Evolutionary conservation across 2,888 invertebrate species (phyloP).

Genomic region (Keiferia lycopersicella): DNA sequence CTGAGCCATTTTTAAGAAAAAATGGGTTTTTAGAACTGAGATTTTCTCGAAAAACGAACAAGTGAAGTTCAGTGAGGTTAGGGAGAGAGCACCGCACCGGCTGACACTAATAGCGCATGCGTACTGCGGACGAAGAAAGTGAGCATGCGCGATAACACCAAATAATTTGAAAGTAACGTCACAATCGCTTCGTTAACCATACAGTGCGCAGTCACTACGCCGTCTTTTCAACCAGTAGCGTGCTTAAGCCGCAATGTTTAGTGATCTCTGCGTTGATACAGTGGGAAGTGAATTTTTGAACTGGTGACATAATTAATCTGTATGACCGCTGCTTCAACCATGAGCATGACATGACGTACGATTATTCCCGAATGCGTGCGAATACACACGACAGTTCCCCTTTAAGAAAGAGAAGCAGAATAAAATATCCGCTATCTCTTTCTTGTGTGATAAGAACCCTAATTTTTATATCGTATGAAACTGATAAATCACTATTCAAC

Average conservation of each 20-base stretch:
- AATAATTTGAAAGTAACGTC: neutral
- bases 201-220: neutral
- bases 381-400: conserved; percentile 33
- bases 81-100: conserved; percentile 52
- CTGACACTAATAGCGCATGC: conserved; percentile 72
- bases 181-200: neutral
- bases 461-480: neutral
- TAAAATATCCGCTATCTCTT: neutral
- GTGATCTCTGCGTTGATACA: neutral
- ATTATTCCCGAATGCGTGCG: conserved; percentile 33
- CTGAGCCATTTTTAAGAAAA: conserved; percentile 47
- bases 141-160: conserved; percentile 52
- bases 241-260: neutral
- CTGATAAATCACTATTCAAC: no score
- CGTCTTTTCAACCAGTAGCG: no score
- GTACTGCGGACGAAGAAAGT: conserved; percentile 72
- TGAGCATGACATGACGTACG: neutral
- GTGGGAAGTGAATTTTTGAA: neutral
- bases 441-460: neutral
- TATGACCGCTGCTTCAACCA: neutral
- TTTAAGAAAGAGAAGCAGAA: conserved; percentile 37
- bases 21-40: neutral
- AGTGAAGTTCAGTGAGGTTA: conserved; percentile 52
- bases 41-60: neutral
- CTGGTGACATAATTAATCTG: neutral